These are phyloP conservation scores for Centropristis striata DNA, from an alignment of 2,113 vertebrate genomes.

Conservation along the genomic window DNA sequence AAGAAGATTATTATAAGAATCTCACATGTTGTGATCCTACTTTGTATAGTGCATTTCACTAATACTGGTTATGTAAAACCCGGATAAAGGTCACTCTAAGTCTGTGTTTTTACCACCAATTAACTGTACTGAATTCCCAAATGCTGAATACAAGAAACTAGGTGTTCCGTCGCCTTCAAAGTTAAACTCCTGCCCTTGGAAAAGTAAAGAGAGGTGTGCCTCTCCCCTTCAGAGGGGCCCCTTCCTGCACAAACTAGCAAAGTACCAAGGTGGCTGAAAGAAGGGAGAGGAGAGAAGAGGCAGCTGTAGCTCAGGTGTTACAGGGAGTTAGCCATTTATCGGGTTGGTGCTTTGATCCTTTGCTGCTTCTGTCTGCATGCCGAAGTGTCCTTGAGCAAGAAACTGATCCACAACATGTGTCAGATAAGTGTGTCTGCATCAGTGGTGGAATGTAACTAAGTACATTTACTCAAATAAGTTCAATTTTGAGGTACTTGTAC, in stretches of 20 bases:
- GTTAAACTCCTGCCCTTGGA: slow-evolving; percentile 24
- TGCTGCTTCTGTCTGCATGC: slow-evolving; percentile 8
- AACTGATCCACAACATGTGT: neutral
- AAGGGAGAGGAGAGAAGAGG: neutral
- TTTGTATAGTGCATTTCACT: no score
- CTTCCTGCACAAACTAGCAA: slow-evolving; percentile 45
- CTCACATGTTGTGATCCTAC: neutral
- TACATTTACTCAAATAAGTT: no score
- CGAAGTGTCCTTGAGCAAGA: neutral
- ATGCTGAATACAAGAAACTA: slow-evolving; percentile 18
- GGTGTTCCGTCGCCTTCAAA: slow-evolving; percentile 37
- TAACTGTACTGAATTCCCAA: slow-evolving; percentile 14
- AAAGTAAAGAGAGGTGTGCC: slow-evolving; percentile 57
- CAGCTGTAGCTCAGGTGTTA: neutral
- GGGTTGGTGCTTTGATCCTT: neutral
- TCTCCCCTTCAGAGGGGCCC: slow-evolving; percentile 47
- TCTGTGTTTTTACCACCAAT: slow-evolving; percentile 9
- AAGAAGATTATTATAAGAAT: neutral
- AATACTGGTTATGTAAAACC: neutral
- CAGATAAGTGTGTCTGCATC: no score
- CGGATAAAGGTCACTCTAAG: neutral
- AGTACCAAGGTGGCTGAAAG: slow-evolving; percentile 38
- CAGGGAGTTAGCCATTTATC: neutral
- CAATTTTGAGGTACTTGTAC: no score
- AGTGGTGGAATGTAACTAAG: no score